Percentiles rank a stretch among this genome's conserved stretches.
phyloP scores from a whole-genome alignment of 2,113 vertebrate genomes.

The Dunckerocampus dactyliophorus region DNA sequence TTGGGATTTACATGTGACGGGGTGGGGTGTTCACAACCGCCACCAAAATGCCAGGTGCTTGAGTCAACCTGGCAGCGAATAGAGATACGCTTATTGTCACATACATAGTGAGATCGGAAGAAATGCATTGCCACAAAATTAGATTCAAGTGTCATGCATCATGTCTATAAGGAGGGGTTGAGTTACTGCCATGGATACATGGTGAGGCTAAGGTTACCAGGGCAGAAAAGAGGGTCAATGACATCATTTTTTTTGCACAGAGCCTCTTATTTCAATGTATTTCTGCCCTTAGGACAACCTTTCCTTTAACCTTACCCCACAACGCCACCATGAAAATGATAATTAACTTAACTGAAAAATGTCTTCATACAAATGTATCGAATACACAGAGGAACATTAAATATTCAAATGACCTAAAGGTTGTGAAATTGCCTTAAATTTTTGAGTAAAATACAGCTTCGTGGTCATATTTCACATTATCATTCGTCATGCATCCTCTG shows the following conservation, averaged over 20 bases:
- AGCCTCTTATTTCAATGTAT: not conserved
- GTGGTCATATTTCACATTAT: too few species aligned
- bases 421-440: too few species aligned
- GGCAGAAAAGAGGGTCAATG: constrained; percentile 4
- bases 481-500: too few species aligned
- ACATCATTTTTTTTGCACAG: constrained; percentile 14
- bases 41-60: constrained; percentile 64
- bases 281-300: not conserved
- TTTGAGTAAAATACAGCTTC: too few species aligned
- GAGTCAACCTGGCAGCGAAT: constrained; percentile 12
- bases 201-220: constrained; percentile 9
- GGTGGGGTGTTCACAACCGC: constrained; percentile 17
- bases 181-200: constrained; percentile 14
- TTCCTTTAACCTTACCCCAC: not conserved
- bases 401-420: too few species aligned
- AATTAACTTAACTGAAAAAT: not conserved
- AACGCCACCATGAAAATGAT: not conserved
- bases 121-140: constrained; percentile 17
- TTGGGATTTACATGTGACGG: constrained; percentile 50
- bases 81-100: constrained; percentile 49
- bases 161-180: constrained; percentile 4
- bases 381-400: too few species aligned
- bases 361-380: too few species aligned
- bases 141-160: constrained; percentile 11
- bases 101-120: not conserved